Percentiles rank a stretch among this genome's conserved stretches.
Evolutionary conservation across 2,888 invertebrate genomes (phyloP).

Genomic region (Ennomos quercinarius): DNA sequence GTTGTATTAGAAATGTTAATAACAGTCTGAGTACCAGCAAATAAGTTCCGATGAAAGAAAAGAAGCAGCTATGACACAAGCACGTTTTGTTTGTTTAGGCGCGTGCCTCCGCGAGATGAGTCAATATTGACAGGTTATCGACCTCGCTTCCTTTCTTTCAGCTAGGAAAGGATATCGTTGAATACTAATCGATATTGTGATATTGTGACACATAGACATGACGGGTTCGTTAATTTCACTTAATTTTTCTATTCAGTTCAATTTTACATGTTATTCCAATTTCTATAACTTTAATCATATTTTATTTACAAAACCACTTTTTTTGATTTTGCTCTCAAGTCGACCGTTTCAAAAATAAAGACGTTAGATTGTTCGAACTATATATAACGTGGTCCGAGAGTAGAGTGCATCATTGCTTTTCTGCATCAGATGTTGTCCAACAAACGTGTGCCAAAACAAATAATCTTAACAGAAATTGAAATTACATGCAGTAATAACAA

Average conservation of each 20-base stretch:
- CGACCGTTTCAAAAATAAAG: too few species aligned
- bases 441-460: too few species aligned
- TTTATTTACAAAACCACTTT: too few species aligned
- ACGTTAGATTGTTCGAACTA: too few species aligned
- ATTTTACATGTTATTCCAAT: too few species aligned
- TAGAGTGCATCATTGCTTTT: too few species aligned
- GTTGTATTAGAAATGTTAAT: conserved; percentile 26
- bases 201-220: conserved; percentile 12
- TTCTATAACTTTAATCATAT: too few species aligned
- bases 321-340: too few species aligned
- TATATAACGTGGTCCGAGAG: too few species aligned
- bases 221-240: not conserved
- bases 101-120: conserved; percentile 68
- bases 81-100: conserved; percentile 62
- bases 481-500: not conserved
- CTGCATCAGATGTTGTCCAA: too few species aligned
- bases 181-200: conserved; percentile 35
- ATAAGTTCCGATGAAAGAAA: conserved; percentile 47
- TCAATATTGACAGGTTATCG: conserved; percentile 78
- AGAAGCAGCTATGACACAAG: conserved; percentile 49
- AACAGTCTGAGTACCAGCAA: conserved; percentile 32
- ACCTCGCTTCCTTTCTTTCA: conserved; percentile 60
- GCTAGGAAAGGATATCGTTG: conserved; percentile 50
- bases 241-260: too few species aligned
- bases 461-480: too few species aligned